Evolutionary conservation across 1,140 invertebrate species (phyloP), one percentile per base, ranked within the genome.

Genomic region (Anthonomus grandis): DNA sequence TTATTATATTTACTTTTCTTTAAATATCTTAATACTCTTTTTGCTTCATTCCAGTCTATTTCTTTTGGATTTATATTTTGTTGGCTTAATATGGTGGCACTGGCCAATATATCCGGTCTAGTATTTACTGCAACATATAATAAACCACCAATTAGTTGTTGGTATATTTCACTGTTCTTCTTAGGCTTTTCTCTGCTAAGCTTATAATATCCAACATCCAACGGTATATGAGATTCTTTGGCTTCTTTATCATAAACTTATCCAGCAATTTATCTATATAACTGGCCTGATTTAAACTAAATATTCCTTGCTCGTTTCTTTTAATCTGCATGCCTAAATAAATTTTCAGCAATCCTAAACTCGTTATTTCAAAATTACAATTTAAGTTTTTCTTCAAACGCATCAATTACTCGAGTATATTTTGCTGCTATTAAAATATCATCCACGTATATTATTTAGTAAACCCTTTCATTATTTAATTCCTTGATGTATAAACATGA

Each of bases 331-430:
- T 44, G 15, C 41, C 41, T 18, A 44, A 44, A 44, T 44, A 44
- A 18, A 19, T 44, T 4, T 21, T 44, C 22, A 44, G 6, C 4
- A 18, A 19, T 4, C 41, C 41, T 4, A 44, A 21, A 44, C 27
- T 31, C n/a, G n/a, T 31, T 31, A 42, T n/a, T n/a, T n/a, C n/a
- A n/a, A n/a, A n/a, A n/a, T n/a, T n/a, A n/a, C n/a, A n/a, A n/a
- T n/a, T n/a, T n/a, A n/a, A n/a, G n/a, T n/a, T n/a, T n/a, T n/a
- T n/a, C n/a, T n/a, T n/a, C n/a, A n/a, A n/a, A n/a, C n/a, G n/a
- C n/a, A n/a, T n/a, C 84, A 36, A 49, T 87, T 89, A 79, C 87
- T 62, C 86, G 86, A 90, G 87, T 90, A n/a, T n/a, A n/a, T n/a
- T n/a, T n/a, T n/a, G n/a, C n/a, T n/a, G n/a, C n/a, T n/a, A n/a